These are phyloP conservation scores for Diachrysia chrysitis DNA, from an alignment of 2,888 invertebrate genomes.

Conservation along the genomic window DNA sequence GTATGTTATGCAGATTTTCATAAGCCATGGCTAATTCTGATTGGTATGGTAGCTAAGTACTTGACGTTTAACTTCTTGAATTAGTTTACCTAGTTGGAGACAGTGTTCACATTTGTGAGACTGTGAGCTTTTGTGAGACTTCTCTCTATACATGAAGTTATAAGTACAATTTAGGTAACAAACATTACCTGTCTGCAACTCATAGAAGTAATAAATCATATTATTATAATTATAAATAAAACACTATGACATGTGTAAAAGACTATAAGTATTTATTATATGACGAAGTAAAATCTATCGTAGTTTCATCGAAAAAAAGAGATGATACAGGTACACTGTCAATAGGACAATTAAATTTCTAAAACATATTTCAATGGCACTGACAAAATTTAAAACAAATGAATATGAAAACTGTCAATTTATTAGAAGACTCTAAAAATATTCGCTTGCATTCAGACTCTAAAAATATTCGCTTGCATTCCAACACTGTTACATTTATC, in stretches of 20 bases:
- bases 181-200: too few species aligned
- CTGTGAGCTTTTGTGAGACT: neutral
- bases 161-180: too few species aligned
- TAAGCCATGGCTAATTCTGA: neutral
- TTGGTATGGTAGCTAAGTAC: neutral
- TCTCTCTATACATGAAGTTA: neutral
- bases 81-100: neutral
- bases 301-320: too few species aligned
- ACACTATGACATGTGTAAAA: too few species aligned
- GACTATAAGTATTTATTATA: too few species aligned
- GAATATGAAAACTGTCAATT: neutral
- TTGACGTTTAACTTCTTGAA: constrained; percentile 1
- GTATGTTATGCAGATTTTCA: neutral
- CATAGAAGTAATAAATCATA: too few species aligned
- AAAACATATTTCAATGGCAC: too few species aligned
- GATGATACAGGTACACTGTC: too few species aligned
- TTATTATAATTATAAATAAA: too few species aligned
- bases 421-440: neutral
- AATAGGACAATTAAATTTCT: too few species aligned
- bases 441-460: neutral
- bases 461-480: neutral
- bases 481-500: neutral
- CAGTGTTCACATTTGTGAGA: neutral
- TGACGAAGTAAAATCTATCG: too few species aligned
- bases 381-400: too few species aligned